A percentile compares a stretch with the other conserved stretches of the same genome.
These are phyloP conservation scores for Philotrypesis tridentata DNA, from an alignment of 1,140 invertebrate species.

Conservation along the genomic window DNA sequence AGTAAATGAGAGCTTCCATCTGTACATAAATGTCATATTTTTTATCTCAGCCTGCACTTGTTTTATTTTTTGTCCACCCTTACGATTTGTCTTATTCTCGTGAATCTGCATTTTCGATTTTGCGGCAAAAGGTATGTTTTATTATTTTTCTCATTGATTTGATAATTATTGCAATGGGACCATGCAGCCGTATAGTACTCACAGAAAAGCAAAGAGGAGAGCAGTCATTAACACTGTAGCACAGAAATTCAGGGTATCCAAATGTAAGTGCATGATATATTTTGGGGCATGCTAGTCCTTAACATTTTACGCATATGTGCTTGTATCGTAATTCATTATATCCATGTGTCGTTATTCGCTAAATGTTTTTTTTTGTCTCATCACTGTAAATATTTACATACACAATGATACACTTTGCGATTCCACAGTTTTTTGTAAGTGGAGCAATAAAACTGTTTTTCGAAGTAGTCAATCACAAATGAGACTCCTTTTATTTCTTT, in stretches of 20 bases:
- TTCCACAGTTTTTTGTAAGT: slow-evolving; percentile 40
- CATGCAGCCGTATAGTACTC: not conserved
- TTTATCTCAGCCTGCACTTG: not conserved
- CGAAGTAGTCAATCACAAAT: slow-evolving; percentile 24
- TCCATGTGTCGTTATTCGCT: slow-evolving; percentile 16
- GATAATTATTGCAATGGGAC: not conserved
- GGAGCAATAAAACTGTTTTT: slow-evolving; percentile 45
- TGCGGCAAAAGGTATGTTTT: slow-evolving; percentile 33
- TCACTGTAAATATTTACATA: slow-evolving; percentile 40
- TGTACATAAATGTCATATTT: slow-evolving; percentile 27
- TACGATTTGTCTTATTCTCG: slow-evolving; percentile 5
- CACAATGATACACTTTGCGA: not conserved
- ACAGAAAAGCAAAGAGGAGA: not conserved
- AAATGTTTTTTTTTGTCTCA: slow-evolving; percentile 20
- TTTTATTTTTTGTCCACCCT: not conserved
- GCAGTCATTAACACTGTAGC: not conserved
- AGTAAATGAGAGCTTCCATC: not conserved
- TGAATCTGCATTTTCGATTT: not conserved
- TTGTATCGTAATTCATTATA: slow-evolving; percentile 29
- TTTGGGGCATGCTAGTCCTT: slow-evolving; percentile 43
- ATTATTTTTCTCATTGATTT: slow-evolving; percentile 18
- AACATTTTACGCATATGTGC: slow-evolving; percentile 33
- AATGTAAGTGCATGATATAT: slow-evolving; percentile 48
- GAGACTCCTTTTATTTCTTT: slow-evolving; percentile 38
- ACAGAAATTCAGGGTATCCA: slow-evolving; percentile 24